phyloP scores from a whole-genome alignment of 2,888 invertebrate genomes.

The Parascotia fuliginaria region DNA sequence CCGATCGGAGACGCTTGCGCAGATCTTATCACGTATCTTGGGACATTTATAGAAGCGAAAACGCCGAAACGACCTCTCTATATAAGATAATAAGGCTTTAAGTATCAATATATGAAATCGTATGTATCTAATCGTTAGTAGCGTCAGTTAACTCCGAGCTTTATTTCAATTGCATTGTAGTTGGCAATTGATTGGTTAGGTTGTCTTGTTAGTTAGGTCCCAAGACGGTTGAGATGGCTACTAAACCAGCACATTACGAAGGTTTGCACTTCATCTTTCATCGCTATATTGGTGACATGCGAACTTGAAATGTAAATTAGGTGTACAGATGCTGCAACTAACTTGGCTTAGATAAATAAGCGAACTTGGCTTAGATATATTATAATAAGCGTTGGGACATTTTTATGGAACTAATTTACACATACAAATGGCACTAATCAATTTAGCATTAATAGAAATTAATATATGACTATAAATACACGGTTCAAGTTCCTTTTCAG shows the following conservation, averaged over 20 bases:
- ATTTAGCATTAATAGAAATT: background rate
- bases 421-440: background rate
- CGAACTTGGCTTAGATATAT: too few species aligned
- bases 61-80: slow-evolving; percentile 62
- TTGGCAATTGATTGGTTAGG: slow-evolving; percentile 47
- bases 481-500: too few species aligned
- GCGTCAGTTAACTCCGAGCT: slow-evolving; percentile 47
- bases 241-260: slow-evolving; percentile 28
- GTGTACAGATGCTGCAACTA: too few species aligned
- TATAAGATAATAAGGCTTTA: slow-evolving; percentile 59
- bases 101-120: slow-evolving; percentile 53
- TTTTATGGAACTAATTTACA: background rate
- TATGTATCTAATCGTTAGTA: slow-evolving; percentile 54
- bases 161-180: slow-evolving; percentile 51
- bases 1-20: slow-evolving; percentile 72
- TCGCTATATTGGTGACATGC: slow-evolving; percentile 40
- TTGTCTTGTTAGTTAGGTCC: slow-evolving; percentile 50
- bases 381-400: slow-evolving; percentile 1
- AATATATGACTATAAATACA: too few species aligned
- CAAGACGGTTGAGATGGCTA: slow-evolving; percentile 56
- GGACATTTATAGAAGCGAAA: slow-evolving; percentile 67
- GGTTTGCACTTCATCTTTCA: slow-evolving; percentile 56
- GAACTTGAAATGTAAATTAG: slow-evolving; percentile 41
- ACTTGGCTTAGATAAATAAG: too few species aligned
- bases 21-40: slow-evolving; percentile 73